phyloP scores from a whole-genome alignment of 2,888 invertebrate species.

The Tenthredo distinguenda region DNA sequence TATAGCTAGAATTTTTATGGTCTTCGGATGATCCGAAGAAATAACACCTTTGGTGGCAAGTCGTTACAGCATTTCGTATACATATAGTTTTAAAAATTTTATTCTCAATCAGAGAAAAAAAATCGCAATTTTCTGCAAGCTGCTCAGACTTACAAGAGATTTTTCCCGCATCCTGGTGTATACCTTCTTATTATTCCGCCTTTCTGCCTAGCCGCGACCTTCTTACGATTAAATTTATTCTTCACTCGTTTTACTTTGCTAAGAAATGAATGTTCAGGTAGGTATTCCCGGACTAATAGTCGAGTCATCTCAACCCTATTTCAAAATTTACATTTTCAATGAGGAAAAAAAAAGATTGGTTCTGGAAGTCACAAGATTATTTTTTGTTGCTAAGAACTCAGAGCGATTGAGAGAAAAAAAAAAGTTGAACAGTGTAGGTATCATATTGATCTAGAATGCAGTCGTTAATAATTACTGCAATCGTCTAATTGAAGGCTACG shows the following conservation, averaged over 20 bases:
- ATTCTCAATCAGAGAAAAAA: neutral
- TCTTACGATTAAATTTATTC: neutral
- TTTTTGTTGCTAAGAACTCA: neutral
- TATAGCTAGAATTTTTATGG: slow-evolving; percentile 18
- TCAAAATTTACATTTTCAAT: neutral
- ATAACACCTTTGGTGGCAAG: neutral
- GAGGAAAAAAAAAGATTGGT: neutral
- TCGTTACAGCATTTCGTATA: neutral
- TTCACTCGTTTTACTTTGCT: neutral
- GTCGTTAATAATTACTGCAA: slow-evolving; percentile 19
- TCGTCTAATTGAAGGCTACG: slow-evolving; percentile 26
- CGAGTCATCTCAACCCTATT: neutral
- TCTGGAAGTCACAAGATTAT: neutral
- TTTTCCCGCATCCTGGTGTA: neutral
- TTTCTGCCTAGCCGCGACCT: neutral
- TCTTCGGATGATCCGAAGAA: neutral
- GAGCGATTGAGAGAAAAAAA: neutral
- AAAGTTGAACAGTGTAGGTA: neutral
- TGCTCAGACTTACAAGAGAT: neutral
- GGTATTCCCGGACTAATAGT: neutral
- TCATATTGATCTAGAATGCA: slow-evolving; percentile 1
- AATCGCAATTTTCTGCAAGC: neutral
- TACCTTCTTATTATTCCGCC: neutral
- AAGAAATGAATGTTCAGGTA: neutral
- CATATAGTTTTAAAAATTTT: neutral